Evolutionary conservation across 2,113 vertebrate species (phyloP).

Genomic region (Upupa epops): DNA sequence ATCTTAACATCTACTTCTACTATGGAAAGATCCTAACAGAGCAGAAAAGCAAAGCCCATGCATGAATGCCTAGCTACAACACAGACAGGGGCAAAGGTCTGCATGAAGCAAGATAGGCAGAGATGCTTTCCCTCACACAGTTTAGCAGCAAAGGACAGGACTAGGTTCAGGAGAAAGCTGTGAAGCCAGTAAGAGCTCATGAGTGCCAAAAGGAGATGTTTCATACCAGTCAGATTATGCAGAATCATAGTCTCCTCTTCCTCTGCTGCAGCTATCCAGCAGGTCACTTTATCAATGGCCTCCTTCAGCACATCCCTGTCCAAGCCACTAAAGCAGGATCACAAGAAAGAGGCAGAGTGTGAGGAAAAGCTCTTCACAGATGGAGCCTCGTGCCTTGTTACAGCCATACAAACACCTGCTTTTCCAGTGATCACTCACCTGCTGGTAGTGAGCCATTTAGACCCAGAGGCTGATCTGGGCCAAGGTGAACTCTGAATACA

Average conservation of each 20-base stretch:
- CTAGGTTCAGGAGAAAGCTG: not conserved
- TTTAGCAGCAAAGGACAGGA: not conserved
- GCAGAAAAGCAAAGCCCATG: not conserved
- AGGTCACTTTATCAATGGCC: conserved; percentile 73
- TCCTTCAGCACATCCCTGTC: conserved; percentile 71
- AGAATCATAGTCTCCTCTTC: conserved; percentile 73
- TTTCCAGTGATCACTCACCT: not conserved
- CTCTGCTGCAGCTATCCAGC: conserved; percentile 71
- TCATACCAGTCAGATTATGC: conserved; percentile 68
- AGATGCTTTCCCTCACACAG: not conserved
- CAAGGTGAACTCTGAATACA: not conserved
- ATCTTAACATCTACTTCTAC: not conserved
- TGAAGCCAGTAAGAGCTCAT: not conserved
- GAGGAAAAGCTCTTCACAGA: not conserved
- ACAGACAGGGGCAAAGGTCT: not conserved
- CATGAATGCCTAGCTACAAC: not conserved
- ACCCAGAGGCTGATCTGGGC: not conserved
- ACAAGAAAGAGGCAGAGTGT: not conserved
- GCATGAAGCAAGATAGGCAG: not conserved
- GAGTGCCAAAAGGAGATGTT: not conserved
- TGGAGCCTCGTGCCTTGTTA: not conserved
- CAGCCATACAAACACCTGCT: not conserved
- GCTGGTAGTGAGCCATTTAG: accelerated
- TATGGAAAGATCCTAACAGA: not conserved
- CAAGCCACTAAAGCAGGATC: conserved; percentile 6